Evolutionary conservation across 1,140 invertebrate genomes (phyloP).

Genomic region (Archegozetes longisetosus): DNA sequence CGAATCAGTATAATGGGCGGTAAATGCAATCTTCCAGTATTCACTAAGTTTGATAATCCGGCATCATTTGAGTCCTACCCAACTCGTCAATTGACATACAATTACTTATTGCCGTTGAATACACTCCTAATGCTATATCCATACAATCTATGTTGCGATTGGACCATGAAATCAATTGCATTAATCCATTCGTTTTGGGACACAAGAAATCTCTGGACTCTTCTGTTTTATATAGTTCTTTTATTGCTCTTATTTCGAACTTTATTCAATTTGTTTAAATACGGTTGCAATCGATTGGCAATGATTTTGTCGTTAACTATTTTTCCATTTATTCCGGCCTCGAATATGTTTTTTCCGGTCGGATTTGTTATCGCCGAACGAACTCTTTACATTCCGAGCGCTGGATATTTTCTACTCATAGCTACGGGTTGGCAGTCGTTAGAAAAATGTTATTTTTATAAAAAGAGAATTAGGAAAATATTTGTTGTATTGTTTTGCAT

Average conservation of each 20-base stretch:
- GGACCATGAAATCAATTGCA: conserved; percentile 95
- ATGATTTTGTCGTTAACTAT: conserved; percentile 50
- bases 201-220: conserved; percentile 60
- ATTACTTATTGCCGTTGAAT: conserved; percentile 80
- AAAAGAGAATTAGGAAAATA: not conserved
- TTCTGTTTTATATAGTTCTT: conserved; percentile 49
- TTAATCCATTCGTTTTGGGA: conserved; percentile 61
- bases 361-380: conserved; percentile 92
- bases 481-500: not conserved
- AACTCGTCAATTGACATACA: conserved; percentile 72
- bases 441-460: conserved; percentile 12
- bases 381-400: conserved; percentile 82
- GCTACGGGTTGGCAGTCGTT: conserved; percentile 46
- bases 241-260: conserved; percentile 9
- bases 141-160: conserved; percentile 82
- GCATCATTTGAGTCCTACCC: conserved; percentile 61
- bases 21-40: conserved; percentile 16
- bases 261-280: not conserved
- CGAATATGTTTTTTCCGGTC: conserved; percentile 76
- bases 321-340: conserved; percentile 78
- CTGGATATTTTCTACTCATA: conserved; percentile 77
- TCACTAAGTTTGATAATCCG: conserved; percentile 71
- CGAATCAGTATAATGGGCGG: conserved; percentile 26
- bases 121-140: conserved; percentile 75
- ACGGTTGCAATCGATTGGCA: conserved; percentile 25